Evolutionary conservation across 2,113 vertebrate genomes (phyloP), one percentile per base, ranked within the genome.

Genomic region (Electrona antarctica): DNA sequence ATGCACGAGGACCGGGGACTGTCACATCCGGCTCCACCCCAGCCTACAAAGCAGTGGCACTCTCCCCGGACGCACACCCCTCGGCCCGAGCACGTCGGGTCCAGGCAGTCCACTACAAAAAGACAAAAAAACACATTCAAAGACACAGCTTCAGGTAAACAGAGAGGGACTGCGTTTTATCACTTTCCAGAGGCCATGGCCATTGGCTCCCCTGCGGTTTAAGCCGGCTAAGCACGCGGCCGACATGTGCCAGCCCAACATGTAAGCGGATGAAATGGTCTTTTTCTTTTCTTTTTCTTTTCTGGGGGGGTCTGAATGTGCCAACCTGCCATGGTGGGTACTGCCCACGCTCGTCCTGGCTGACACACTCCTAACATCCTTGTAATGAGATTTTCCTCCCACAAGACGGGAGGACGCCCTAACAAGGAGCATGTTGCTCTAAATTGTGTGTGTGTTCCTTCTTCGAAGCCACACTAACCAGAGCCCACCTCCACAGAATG

Each of bases 11-110:
- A 95, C 78, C 98, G 88, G 7, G 96, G 94, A 0, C 94, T 95
- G 84, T 98, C 98, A 0, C 98, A 99, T 41, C 94, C 97, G 21
- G 95, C 81, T 29, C 97, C 98, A 56, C 98, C 98, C 98, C 98
- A 99, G 45, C 98, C 97, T 8, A 97, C 94, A 0, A 97, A 96
- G 66, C 98, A 99, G 92, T 99, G 98, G 73, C 98, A 99, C 76
- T 98, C 97, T 64, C 97, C 98, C 76, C 95, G 90, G 33, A 99
- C 97, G 0, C 97, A 99, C 41, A 99, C 96, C 0, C 98, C 97
- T 64, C 96, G 94, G 49, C 96, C 95, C 0, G 96, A 97, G 84
- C 98, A 99, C 0, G 97, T 98, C 0, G 98, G 97, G 81, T 99
- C 98, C 93, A 99, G 88, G 84, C 98, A 99, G 88, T 99, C 98